Evolutionary conservation across 2,888 invertebrate species (phyloP).

Genomic region (Dynastes hyllus): DNA sequence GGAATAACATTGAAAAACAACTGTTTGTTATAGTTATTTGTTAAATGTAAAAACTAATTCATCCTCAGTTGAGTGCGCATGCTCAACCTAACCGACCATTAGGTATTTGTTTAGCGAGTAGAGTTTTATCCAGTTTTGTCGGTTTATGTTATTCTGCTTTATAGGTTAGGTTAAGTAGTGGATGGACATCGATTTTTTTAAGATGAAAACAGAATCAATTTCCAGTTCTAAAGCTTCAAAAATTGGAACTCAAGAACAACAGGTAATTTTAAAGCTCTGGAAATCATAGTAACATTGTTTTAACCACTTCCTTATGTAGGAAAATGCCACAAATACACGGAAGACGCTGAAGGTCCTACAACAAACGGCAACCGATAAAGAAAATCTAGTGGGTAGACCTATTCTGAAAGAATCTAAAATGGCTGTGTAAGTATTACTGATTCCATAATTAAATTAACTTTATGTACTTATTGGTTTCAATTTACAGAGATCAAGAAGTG

Average conservation of each 20-base stretch:
- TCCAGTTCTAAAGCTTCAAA: constrained; percentile 56
- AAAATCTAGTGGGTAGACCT: constrained; percentile 82
- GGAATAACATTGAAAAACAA: too few relatives aligned
- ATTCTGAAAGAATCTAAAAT: constrained; percentile 62
- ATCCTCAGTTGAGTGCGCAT: too few relatives aligned
- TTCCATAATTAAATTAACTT: not conserved
- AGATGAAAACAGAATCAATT: constrained; percentile 64
- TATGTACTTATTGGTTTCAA: not conserved
- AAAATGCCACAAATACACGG: constrained; percentile 76
- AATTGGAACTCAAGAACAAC: constrained; percentile 63
- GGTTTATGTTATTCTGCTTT: too few relatives aligned
- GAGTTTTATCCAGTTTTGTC: too few relatives aligned
- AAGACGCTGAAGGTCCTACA: constrained; percentile 84
- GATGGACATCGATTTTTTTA: constrained; percentile 17
- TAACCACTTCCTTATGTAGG: constrained; percentile 64
- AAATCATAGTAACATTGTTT: not conserved
- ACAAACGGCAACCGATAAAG: constrained; percentile 81
- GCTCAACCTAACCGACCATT: too few relatives aligned
- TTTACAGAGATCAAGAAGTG: constrained; percentile 65
- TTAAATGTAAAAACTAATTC: too few relatives aligned
- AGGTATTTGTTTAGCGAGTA: too few relatives aligned
- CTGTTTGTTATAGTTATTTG: too few relatives aligned
- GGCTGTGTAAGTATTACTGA: constrained; percentile 53
- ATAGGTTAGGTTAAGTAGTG: constrained; percentile 10
- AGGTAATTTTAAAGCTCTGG: constrained; percentile 59